Percentiles rank a stretch among this genome's conserved stretches.
Conservation (phyloP, 2,113 vertebrate genomes). For the Rhinolophus sinicus region DNA sequence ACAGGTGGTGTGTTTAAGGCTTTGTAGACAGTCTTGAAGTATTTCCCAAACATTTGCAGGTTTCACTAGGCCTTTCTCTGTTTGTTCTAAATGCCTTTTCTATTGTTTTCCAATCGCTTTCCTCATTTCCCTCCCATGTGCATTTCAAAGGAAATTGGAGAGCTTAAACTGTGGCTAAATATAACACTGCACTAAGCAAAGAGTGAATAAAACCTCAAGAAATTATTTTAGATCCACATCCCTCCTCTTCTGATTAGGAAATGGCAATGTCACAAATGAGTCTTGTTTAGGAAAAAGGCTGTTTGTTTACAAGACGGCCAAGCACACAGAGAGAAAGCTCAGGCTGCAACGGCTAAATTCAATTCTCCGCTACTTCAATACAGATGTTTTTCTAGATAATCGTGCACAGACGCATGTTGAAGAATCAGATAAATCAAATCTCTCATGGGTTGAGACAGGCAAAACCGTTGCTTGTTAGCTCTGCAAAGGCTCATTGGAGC, state of each 20-base stretch:
- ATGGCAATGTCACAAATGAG: neutral
- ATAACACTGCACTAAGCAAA: slow-evolving; percentile 32
- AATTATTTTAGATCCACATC: slow-evolving; percentile 35
- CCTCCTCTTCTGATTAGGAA: slow-evolving; percentile 19
- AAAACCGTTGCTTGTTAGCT: neutral
- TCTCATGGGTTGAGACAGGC: neutral
- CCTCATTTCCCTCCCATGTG: slow-evolving; percentile 53
- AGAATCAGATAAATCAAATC: slow-evolving; percentile 5
- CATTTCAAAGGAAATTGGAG: slow-evolving; percentile 63
- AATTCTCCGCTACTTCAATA: neutral
- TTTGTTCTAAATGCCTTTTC: slow-evolving; percentile 61
- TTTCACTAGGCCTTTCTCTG: slow-evolving; percentile 15
- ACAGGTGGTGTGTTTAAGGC: slow-evolving; percentile 35
- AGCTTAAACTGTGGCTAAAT: slow-evolving; percentile 57
- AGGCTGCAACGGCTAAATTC: neutral
- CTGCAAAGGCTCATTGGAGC: neutral
- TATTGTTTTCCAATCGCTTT: slow-evolving; percentile 73
- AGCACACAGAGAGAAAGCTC: neutral
- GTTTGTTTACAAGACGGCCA: slow-evolving; percentile 3
- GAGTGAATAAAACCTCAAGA: slow-evolving; percentile 58
- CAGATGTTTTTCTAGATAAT: slow-evolving; percentile 22
- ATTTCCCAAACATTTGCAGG: slow-evolving; percentile 60
- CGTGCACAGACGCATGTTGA: neutral
- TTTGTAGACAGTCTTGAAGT: slow-evolving; percentile 49
- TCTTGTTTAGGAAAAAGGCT: neutral